phyloP scores from a whole-genome alignment of 2,888 invertebrate species.

The Caenorhabditis virilis region DNA sequence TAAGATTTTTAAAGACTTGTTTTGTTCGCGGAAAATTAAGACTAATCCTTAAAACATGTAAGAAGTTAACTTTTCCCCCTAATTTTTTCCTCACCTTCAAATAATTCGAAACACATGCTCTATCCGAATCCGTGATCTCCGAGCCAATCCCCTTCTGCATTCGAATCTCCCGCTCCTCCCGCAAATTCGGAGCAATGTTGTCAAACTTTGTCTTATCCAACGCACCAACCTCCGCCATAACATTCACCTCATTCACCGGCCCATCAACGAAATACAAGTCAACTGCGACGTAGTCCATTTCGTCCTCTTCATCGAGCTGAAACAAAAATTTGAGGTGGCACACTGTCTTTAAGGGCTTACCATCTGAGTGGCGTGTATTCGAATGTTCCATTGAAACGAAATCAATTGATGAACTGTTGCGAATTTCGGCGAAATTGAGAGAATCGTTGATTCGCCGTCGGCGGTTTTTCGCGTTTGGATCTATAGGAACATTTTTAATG shows the following conservation, averaged over 20 bases:
- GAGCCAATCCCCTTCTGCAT: slow-evolving; percentile 49
- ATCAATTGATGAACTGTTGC: slow-evolving; percentile 66
- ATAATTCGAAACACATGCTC: slow-evolving; percentile 45
- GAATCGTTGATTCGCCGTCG: slow-evolving; percentile 49
- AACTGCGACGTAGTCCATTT: slow-evolving; percentile 63
- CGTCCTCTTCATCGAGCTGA: slow-evolving; percentile 40
- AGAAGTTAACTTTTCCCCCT: neutral
- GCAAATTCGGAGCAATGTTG: slow-evolving; percentile 8
- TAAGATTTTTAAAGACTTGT: neutral
- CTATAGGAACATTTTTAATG: slow-evolving; percentile 11
- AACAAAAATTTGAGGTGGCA: neutral
- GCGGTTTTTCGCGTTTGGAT: slow-evolving; percentile 41
- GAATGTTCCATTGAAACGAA: slow-evolving; percentile 66
- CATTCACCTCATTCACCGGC: slow-evolving; percentile 56
- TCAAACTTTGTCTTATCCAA: slow-evolving; percentile 24
- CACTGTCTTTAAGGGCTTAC: slow-evolving; percentile 20
- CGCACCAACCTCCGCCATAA: slow-evolving; percentile 38
- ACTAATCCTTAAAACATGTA: neutral
- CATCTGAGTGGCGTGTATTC: slow-evolving; percentile 60
- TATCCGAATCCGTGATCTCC: slow-evolving; percentile 57
- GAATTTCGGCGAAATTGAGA: slow-evolving; percentile 66
- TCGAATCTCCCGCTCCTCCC: slow-evolving; percentile 18
- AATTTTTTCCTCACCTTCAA: too few relatives aligned
- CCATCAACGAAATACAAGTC: slow-evolving; percentile 65
- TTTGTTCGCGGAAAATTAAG: neutral